phyloP scores from a whole-genome alignment of 2,797 vertebrate species.

The Carapus acus region DNA sequence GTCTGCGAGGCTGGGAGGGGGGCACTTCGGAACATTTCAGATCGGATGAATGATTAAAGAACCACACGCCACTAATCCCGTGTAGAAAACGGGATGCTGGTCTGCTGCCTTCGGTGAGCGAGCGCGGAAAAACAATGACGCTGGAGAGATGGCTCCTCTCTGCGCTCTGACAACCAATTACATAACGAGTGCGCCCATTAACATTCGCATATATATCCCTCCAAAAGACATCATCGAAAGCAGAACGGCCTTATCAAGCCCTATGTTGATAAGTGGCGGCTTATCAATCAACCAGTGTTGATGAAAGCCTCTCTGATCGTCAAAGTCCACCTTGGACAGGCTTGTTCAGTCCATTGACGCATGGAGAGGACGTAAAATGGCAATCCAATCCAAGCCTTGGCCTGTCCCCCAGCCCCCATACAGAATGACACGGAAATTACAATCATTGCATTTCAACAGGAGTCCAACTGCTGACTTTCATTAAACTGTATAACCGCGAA shows the following conservation, averaged over 20 bases:
- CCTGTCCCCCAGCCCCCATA: conserved; percentile 28
- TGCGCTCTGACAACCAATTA: conserved; percentile 67
- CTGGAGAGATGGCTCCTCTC: conserved; percentile 57
- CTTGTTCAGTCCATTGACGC: conserved; percentile 44
- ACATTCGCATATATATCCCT: conserved; percentile 49
- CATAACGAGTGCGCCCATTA: conserved; percentile 64
- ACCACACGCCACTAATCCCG: conserved; percentile 60
- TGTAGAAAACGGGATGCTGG: conserved; percentile 51
- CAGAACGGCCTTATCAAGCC: neutral
- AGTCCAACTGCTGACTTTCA: neutral
- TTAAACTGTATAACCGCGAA: neutral
- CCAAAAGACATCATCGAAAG: conserved; percentile 25
- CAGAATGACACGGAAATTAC: conserved; percentile 7
- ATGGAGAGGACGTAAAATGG: conserved; percentile 37
- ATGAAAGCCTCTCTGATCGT: conserved; percentile 22
- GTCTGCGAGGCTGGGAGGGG: too few relatives aligned
- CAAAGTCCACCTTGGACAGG: conserved; percentile 7
- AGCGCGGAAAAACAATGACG: conserved; percentile 59
- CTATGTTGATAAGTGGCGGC: too few relatives aligned
- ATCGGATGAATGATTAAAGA: conserved; percentile 55
- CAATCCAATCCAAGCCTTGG: conserved; percentile 26
- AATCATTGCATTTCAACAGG: neutral
- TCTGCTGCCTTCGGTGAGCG: conserved; percentile 41
- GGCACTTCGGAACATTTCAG: conserved; percentile 33
- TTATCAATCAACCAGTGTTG: neutral